These are phyloP conservation scores for Colletes latitarsis DNA, from an alignment of 1,140 invertebrate genomes.

Conservation along the genomic window DNA sequence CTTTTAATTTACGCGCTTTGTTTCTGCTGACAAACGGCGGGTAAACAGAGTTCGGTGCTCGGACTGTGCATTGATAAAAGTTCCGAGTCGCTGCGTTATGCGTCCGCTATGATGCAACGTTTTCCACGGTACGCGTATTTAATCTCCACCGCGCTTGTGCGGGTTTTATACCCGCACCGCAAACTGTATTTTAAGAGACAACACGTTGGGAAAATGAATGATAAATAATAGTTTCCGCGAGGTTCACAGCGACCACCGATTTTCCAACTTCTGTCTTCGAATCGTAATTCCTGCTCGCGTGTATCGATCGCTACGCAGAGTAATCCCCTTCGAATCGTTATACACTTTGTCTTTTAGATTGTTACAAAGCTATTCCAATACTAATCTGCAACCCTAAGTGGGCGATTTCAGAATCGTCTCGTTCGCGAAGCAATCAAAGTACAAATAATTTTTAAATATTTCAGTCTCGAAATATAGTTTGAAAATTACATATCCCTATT, in stretches of 20 bases:
- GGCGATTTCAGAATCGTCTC: no score
- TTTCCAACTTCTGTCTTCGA: not conserved
- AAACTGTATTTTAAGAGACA: not conserved
- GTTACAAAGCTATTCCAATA: no score
- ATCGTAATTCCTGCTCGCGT: not conserved
- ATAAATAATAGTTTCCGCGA: not conserved
- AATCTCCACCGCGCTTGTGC: not conserved
- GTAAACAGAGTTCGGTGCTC: constrained; percentile 21
- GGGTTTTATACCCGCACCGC: not conserved
- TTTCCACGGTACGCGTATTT: not conserved
- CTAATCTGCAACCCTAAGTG: no score
- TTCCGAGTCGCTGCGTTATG: not conserved
- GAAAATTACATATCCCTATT: no score
- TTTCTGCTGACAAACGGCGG: constrained; percentile 18
- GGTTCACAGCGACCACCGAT: no score
- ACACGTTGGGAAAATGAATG: not conserved
- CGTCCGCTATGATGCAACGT: not conserved
- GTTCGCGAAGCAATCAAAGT: no score
- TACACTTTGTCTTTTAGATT: no score
- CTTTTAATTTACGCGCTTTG: constrained; percentile 41
- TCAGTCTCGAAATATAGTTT: no score
- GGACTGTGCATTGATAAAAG: constrained; percentile 35
- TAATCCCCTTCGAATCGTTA: no score
- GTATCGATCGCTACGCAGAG: no score
- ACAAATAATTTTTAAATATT: no score